phyloP scores from a whole-genome alignment of 2,888 invertebrate species.

The Agrochola litura region DNA sequence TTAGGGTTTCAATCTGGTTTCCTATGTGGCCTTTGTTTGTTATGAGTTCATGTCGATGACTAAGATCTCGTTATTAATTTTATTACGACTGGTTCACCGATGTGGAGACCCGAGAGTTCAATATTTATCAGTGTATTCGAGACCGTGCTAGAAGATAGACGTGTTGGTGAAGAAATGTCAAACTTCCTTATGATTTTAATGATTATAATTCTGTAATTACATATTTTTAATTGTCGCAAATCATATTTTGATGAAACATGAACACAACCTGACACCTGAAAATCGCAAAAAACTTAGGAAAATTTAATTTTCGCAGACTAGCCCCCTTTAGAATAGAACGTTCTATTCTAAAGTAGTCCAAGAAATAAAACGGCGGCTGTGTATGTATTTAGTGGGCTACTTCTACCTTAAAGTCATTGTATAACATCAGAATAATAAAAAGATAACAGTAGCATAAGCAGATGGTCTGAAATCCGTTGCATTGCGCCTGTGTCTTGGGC shows the following conservation, averaged over 20 bases:
- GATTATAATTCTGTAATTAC: background rate
- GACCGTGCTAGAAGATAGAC: background rate
- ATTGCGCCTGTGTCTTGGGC: constrained; percentile 22
- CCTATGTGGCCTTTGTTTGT: background rate
- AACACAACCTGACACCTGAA: background rate
- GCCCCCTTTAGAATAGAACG: background rate
- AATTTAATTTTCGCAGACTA: background rate
- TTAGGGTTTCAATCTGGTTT: constrained; percentile 14
- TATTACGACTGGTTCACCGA: background rate
- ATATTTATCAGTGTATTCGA: constrained; percentile 14
- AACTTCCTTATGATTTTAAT: background rate
- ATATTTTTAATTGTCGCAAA: background rate
- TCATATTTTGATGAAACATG: background rate
- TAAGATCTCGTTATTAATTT: constrained; percentile 19
- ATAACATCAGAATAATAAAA: background rate
- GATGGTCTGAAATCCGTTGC: constrained; percentile 35
- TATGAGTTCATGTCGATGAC: background rate
- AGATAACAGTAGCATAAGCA: background rate
- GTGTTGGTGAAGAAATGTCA: background rate
- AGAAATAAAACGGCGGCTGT: background rate
- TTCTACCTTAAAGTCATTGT: background rate
- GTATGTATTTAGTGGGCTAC: background rate
- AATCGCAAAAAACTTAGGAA: background rate
- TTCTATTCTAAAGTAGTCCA: background rate
- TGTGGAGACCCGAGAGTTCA: background rate